A percentile compares a stretch with the other conserved stretches of the same genome.
These are phyloP conservation scores for Amiota mariae DNA, from an alignment of 2,888 invertebrate species.

Conservation along the genomic window DNA sequence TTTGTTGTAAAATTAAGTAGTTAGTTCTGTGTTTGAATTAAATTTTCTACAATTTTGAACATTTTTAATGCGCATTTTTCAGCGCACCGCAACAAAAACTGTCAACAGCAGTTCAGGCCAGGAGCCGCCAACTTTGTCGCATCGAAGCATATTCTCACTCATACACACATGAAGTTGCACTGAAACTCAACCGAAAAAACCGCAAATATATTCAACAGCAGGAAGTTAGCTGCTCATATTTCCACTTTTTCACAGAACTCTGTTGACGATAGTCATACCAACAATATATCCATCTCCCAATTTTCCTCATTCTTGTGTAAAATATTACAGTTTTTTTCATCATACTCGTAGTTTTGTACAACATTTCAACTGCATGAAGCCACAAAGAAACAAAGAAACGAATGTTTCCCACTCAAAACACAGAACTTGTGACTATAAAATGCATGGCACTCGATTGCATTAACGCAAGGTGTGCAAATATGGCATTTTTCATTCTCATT, in stretches of 20 bases:
- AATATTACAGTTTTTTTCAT: slow-evolving; percentile 10
- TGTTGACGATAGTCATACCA: background rate
- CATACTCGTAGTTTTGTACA: too few species aligned
- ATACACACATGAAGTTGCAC: background rate
- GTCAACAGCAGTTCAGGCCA: slow-evolving; percentile 43
- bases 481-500: too few species aligned
- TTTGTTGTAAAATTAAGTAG: too few species aligned
- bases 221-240: slow-evolving; percentile 46
- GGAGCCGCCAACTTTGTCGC: background rate
- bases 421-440: too few species aligned
- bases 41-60: slow-evolving; percentile 16
- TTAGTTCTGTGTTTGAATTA: background rate
- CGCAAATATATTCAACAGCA: slow-evolving; percentile 60
- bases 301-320: slow-evolving; percentile 12
- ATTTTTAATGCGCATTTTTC: slow-evolving; percentile 48
- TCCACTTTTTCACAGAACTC: slow-evolving; percentile 38
- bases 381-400: too few species aligned
- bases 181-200: slow-evolving; percentile 35
- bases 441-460: too few species aligned
- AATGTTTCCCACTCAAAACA: too few species aligned
- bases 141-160: background rate
- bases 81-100: slow-evolving; percentile 42
- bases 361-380: too few species aligned
- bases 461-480: too few species aligned
- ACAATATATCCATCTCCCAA: background rate